Conservation (phyloP, 2,113 vertebrate genomes). For the Terrapene triunguis region DNA sequence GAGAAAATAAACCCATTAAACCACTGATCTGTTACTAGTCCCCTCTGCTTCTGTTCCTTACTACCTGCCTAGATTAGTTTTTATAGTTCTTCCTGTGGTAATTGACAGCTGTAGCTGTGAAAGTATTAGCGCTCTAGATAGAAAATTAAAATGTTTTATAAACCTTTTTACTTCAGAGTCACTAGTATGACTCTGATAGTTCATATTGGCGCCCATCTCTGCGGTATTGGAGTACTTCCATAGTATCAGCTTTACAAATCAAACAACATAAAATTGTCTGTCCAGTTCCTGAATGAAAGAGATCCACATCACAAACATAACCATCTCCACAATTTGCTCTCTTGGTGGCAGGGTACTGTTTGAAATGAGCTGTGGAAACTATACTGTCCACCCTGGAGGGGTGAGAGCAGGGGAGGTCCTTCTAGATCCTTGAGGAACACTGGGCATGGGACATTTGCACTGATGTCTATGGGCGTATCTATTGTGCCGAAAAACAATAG, state of each 20-base stretch:
- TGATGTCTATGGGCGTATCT: not conserved
- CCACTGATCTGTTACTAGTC: not conserved
- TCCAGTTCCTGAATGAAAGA: not conserved
- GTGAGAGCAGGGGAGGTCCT: not conserved
- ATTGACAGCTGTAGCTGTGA: not conserved
- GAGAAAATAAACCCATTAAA: not conserved
- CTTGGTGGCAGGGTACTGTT: not conserved
- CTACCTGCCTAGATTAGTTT: not conserved
- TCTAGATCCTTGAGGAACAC: not conserved
- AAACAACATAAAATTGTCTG: not conserved
- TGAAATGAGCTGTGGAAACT: not conserved
- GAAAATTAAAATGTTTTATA: not conserved
- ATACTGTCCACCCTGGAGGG: fast-evolving
- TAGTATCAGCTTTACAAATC: not conserved
- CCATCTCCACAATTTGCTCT: not conserved
- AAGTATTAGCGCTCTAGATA: not conserved
- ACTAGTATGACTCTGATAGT: not conserved
- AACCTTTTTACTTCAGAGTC: not conserved
- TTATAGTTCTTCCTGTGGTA: slow-evolving; percentile 21
- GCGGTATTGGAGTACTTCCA: not conserved
- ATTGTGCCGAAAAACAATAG: not conserved
- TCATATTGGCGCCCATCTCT: not conserved
- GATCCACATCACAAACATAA: not conserved
- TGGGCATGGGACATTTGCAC: not conserved
- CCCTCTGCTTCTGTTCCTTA: slow-evolving; percentile 28